Evolutionary conservation across 2,888 invertebrate genomes (phyloP).

Genomic region (Coelopa pilipes): DNA sequence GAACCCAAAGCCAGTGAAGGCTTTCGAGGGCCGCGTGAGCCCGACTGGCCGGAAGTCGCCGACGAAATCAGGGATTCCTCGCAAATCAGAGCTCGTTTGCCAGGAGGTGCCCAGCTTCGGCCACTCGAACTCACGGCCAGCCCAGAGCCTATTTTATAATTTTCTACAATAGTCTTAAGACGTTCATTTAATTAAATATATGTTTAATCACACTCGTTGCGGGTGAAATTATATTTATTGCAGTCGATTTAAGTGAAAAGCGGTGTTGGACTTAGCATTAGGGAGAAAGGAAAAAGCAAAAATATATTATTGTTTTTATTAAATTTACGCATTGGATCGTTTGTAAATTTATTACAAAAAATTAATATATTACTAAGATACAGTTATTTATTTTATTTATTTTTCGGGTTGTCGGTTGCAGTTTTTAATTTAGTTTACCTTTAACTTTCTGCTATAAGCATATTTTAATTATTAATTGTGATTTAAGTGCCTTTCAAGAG

Average conservation of each 20-base stretch:
- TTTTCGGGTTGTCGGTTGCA: conserved; percentile 34
- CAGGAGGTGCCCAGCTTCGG: neutral
- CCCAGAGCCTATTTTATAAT: neutral
- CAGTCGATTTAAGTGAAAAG: too few relatives aligned
- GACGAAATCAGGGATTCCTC: too few relatives aligned
- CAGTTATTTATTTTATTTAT: conserved; percentile 30
- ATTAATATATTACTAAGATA: too few relatives aligned
- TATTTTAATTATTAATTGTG: conserved; percentile 44
- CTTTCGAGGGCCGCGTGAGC: neutral
- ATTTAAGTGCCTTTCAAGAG: conserved; percentile 48
- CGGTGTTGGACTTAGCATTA: too few relatives aligned
- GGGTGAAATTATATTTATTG: too few relatives aligned
- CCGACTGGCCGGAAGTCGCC: neutral
- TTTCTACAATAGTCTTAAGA: too few relatives aligned
- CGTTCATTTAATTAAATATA: too few relatives aligned
- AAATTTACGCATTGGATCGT: neutral
- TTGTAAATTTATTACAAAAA: too few relatives aligned
- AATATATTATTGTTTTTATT: neutral
- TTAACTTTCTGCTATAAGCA: too few relatives aligned
- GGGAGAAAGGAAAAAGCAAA: neutral
- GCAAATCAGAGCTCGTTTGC: neutral
- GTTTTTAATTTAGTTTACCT: neutral
- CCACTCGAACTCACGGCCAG: neutral
- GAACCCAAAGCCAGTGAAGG: too few relatives aligned
- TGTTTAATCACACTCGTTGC: too few relatives aligned